phyloP scores from a whole-genome alignment of 1,140 invertebrate genomes.

The Drosophila mayri region DNA sequence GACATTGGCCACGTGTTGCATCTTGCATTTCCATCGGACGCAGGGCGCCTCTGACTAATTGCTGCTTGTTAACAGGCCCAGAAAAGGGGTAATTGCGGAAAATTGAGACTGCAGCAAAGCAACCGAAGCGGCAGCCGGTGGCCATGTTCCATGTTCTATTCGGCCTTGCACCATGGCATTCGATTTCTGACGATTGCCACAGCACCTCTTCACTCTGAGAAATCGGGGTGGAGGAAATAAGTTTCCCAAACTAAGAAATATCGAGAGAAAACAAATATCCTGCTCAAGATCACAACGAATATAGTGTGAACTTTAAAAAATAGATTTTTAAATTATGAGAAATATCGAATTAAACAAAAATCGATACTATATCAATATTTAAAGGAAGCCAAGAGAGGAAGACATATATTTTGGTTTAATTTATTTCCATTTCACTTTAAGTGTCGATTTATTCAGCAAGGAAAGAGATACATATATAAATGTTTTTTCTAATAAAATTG shows the following conservation, averaged over 20 bases:
- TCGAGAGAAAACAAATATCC: background rate
- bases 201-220: background rate
- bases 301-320: background rate
- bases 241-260: background rate
- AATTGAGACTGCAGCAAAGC: constrained; percentile 21
- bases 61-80: constrained; percentile 45
- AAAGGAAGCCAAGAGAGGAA: too few relatives aligned
- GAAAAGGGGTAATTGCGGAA: constrained; percentile 42
- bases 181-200: constrained; percentile 23
- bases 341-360: too few relatives aligned
- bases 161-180: constrained; percentile 29
- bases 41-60: constrained; percentile 53
- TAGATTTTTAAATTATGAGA: background rate
- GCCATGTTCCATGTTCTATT: background rate
- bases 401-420: too few relatives aligned
- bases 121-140: background rate
- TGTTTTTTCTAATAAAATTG: too few relatives aligned
- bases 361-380: too few relatives aligned
- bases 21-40: constrained; percentile 39
- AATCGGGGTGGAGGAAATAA: background rate
- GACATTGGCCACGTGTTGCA: constrained; percentile 51
- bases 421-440: too few relatives aligned
- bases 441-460: too few relatives aligned
- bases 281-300: background rate
- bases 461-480: too few relatives aligned